phyloP scores from a whole-genome alignment of 2,888 invertebrate genomes.

The Auanema freiburgensis region DNA sequence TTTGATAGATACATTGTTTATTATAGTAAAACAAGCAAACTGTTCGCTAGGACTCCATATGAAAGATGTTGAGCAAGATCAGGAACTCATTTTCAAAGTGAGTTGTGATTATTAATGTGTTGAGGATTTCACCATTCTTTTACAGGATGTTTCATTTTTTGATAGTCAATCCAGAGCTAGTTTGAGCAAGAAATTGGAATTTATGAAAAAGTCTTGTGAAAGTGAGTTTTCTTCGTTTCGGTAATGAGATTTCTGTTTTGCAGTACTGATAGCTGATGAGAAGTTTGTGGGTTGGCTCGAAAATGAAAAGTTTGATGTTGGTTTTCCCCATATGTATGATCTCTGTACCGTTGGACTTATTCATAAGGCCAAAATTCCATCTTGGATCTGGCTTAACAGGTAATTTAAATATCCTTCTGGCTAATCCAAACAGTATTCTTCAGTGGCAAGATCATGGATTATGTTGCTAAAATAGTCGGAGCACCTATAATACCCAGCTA shows the following conservation, averaged over 20 bases:
- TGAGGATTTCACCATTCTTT: too few species aligned
- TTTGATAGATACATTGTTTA: too few species aligned
- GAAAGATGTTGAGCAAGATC: too few species aligned
- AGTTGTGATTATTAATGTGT: neutral
- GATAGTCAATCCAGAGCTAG: neutral
- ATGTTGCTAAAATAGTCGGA: slow-evolving; percentile 40
- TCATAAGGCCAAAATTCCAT: slow-evolving; percentile 47
- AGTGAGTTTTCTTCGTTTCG: slow-evolving; percentile 8
- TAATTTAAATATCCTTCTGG: neutral
- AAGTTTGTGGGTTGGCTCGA: slow-evolving; percentile 37
- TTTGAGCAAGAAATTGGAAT: neutral
- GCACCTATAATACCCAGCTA: slow-evolving; percentile 47
- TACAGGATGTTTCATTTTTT: neutral
- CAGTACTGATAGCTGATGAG: slow-evolving; percentile 31
- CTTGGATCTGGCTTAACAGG: slow-evolving; percentile 58
- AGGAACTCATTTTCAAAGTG: too few species aligned
- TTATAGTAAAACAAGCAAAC: too few species aligned
- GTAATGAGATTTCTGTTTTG: slow-evolving; percentile 5
- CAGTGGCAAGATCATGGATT: slow-evolving; percentile 41
- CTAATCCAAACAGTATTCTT: neutral
- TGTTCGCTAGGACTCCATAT: too few species aligned
- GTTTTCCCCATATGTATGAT: slow-evolving; percentile 50
- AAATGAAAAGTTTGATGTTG: slow-evolving; percentile 51
- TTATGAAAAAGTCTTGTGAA: slow-evolving; percentile 10
- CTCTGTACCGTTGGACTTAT: slow-evolving; percentile 53